Base-by-base conservation (phyloP, 2,113 vertebrate genomes). In the Podarcis cretensis region DNA sequence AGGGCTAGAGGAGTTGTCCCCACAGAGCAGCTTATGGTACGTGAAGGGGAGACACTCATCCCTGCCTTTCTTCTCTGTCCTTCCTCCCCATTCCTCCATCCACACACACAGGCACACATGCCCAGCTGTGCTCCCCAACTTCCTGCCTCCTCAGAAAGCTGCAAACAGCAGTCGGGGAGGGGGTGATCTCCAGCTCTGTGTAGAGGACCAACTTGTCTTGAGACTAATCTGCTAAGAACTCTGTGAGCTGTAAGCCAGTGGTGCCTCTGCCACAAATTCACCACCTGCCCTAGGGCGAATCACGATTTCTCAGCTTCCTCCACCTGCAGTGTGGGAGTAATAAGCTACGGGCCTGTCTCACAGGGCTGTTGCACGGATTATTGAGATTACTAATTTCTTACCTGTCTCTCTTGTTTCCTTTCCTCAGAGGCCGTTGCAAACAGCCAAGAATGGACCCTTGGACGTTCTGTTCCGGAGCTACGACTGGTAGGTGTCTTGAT, bases 361-460 rank as follows among this genome's bases (percentile, higher is more conserved):
- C 16, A 65, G 13, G 57, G n/a, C 25, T 74, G 83, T 75, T 59
- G 74, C 8, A 66, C 7, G 14, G 21, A 66, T 40, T 43, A n/a
- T 37, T 21, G 84, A 78, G 25, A 35, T 88, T 83, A 12, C 10
- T 57, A 13, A 32, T 76, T 83, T 43, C 63, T 43, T 4, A 43
- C 57, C 54, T 54, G 83, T 94, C 59, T 76, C 40, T 27, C 85
- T 77, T 1, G 83, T 32, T 94, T 93, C 89, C 59, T 89, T 65
- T 59, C 94, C 77, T 0, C 95, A 99, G 99, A 98, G 90, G 98
- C 98, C 75, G 96, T 98, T 92, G 97, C 97, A 93, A 99, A 98
- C 96, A 99, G 98, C 95, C 99, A 99, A 95, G 99, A 99, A 96
- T 99, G 98, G 98, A 98, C 98, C 6, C 94, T 99, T 91, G 97